A percentile compares a stretch with the other conserved stretches of the same genome.
Evolutionary conservation across 1,140 invertebrate species (phyloP).

Genomic region (Helicoverpa armigera): DNA sequence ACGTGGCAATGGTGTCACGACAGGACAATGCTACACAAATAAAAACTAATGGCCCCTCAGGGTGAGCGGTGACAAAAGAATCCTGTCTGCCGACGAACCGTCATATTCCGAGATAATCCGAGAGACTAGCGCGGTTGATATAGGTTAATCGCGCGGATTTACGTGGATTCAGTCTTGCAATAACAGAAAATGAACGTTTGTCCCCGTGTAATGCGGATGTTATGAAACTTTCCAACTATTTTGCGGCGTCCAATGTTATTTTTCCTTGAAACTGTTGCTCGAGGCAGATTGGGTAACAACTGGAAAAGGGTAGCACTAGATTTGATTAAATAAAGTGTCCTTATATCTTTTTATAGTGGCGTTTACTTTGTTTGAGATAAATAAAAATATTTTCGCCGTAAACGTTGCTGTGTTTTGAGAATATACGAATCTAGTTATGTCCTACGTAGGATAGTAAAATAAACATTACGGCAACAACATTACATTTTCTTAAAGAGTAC

Average conservation of each 20-base stretch:
- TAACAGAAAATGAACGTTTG: constrained; percentile 68
- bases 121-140: constrained; percentile 65
- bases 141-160: constrained; percentile 79
- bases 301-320: constrained; percentile 22
- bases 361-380: constrained; percentile 24
- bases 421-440: not conserved
- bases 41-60: constrained; percentile 76
- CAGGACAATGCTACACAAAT: constrained; percentile 75
- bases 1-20: constrained; percentile 59
- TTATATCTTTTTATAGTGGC: constrained; percentile 35
- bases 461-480: not conserved
- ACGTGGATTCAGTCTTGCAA: constrained; percentile 75
- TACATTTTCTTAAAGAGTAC: not conserved
- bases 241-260: constrained; percentile 38
- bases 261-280: constrained; percentile 30
- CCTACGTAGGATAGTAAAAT: not conserved
- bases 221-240: constrained; percentile 62
- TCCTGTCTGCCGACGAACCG: constrained; percentile 62
- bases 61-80: constrained; percentile 74
- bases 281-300: constrained; percentile 32
- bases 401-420: not conserved
- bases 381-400: constrained; percentile 14
- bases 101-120: constrained; percentile 79
- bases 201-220: constrained; percentile 55
- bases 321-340: constrained; percentile 44